phyloP scores from a whole-genome alignment of 2,113 vertebrate species.

The Pelodiscus sinensis region DNA sequence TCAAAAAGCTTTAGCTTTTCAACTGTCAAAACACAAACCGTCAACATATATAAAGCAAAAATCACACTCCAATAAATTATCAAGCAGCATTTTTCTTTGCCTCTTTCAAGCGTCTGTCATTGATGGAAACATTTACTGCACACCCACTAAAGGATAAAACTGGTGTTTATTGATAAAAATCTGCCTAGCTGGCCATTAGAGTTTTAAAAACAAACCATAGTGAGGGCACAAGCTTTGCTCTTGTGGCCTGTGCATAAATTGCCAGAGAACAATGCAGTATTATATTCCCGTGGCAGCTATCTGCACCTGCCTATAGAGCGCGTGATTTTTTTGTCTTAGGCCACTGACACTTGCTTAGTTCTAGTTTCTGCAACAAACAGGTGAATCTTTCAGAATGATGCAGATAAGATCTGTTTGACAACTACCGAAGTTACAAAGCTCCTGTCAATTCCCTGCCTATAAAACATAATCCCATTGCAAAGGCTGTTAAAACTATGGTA shows the following conservation, averaged over 20 bases:
- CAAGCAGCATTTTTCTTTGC: not conserved
- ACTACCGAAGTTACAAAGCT: fast-evolving
- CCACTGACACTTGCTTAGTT: not conserved
- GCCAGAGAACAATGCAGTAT: not conserved
- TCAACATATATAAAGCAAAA: not conserved
- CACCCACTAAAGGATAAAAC: not conserved
- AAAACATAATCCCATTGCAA: not conserved
- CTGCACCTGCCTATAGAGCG: fast-evolving
- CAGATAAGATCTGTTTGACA: not conserved
- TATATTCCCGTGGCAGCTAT: not conserved
- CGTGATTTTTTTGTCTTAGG: not conserved
- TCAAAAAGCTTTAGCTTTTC: not conserved
- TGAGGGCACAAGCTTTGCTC: fast-evolving
- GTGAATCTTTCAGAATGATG: not conserved
- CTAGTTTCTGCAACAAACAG: not conserved
- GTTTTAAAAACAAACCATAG: not conserved
- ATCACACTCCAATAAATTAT: not conserved
- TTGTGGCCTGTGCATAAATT: not conserved
- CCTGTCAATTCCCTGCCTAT: fast-evolving
- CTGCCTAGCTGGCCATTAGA: not conserved
- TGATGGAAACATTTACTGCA: not conserved
- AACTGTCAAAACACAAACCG: not conserved
- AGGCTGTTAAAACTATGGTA: not conserved
- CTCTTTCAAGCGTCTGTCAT: not conserved
- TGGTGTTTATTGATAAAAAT: not conserved